Percentiles rank a stretch among this genome's conserved stretches.
Conservation (phyloP, 1,140 invertebrate genomes). For the Condylostylus longicornis region DNA sequence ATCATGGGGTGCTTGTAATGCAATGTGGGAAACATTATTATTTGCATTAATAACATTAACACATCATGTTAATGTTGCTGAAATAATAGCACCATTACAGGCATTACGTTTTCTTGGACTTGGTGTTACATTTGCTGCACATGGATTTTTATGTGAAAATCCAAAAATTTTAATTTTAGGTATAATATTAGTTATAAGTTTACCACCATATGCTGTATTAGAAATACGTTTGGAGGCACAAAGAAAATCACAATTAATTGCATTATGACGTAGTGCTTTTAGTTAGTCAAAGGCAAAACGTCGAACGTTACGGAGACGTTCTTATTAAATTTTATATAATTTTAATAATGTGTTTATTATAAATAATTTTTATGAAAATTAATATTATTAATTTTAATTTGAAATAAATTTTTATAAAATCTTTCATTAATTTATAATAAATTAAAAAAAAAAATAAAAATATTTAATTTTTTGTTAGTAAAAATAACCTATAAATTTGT, state of each 20-base stretch:
- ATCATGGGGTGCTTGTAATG: conserved; percentile 56
- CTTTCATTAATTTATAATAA: too few species aligned
- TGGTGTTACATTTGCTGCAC: conserved; percentile 26
- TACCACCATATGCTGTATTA: conserved; percentile 32
- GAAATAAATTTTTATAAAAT: too few species aligned
- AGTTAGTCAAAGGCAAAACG: conserved; percentile 32
- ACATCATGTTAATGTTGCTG: conserved; percentile 18
- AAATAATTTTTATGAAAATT: too few species aligned
- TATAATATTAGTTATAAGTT: conserved; percentile 29
- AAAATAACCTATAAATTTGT: too few species aligned
- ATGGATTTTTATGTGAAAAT: conserved; percentile 28
- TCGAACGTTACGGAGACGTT: too few species aligned
- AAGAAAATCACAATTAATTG: conserved; percentile 27
- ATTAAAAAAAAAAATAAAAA: too few species aligned
- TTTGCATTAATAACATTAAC: conserved; percentile 29
- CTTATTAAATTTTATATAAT: too few species aligned
- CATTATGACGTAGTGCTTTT: conserved; percentile 30
- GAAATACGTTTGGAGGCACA: conserved; percentile 31
- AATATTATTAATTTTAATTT: too few species aligned
- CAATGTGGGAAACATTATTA: conserved; percentile 50
- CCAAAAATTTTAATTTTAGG: conserved; percentile 29
- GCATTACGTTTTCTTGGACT: conserved; percentile 24
- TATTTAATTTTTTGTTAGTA: too few species aligned
- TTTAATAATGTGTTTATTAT: too few species aligned
- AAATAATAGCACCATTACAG: conserved; percentile 22